Conservation (phyloP, 2,113 vertebrate species). For the Hydrolagus affinis region DNA sequence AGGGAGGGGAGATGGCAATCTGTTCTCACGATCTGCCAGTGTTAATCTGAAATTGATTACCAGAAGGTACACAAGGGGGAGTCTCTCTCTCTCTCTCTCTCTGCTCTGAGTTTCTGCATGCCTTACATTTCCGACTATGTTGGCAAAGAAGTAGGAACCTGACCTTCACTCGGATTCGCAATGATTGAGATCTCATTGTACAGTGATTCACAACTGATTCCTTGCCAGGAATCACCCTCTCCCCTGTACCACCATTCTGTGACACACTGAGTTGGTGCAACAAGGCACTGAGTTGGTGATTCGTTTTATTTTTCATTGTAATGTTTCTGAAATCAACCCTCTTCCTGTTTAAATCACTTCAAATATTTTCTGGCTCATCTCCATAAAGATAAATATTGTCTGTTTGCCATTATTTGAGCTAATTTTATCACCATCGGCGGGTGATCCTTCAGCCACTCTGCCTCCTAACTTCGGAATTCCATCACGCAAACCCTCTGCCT, state of each 20-base stretch:
- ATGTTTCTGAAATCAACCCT: background rate
- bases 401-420: background rate
- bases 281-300: background rate
- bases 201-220: background rate
- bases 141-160: background rate
- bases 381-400: background rate
- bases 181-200: too few species aligned
- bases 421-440: too few species aligned
- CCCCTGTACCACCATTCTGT: background rate
- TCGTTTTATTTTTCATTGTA: background rate
- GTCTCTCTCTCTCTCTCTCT: too few species aligned
- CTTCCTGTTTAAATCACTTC: background rate
- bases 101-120: too few species aligned
- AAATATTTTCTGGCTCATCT: background rate
- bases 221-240: too few species aligned
- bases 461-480: too few species aligned
- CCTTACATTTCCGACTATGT: too few species aligned
- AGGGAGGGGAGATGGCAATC: background rate
- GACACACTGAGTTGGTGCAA: background rate
- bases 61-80: background rate
- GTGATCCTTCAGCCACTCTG: too few species aligned
- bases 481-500: too few species aligned
- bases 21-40: background rate
- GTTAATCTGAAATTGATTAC: background rate
- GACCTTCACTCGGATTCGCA: background rate